These are phyloP conservation scores for Otolemur crassicaudatus DNA, from an alignment of 2,797 vertebrate genomes.

Conservation along the genomic window DNA sequence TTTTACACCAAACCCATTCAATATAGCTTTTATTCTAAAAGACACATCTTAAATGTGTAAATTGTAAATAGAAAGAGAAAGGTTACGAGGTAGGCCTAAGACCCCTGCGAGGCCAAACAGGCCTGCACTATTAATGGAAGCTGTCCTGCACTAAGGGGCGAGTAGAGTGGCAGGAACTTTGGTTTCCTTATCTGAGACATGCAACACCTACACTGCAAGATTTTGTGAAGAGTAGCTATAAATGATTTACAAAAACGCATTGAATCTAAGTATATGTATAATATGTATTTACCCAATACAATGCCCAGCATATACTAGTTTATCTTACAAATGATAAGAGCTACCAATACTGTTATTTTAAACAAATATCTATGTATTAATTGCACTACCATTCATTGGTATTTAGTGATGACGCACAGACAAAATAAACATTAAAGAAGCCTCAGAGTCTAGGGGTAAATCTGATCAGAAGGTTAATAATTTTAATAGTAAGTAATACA, in stretches of 20 bases:
- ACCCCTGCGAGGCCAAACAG: background rate
- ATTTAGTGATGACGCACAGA: background rate
- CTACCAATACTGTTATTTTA: background rate
- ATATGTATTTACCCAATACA: background rate
- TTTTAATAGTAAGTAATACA: constrained; percentile 18
- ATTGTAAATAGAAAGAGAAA: background rate
- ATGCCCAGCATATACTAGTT: background rate
- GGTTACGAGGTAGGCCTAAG: background rate
- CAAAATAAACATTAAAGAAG: background rate
- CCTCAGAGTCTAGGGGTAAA: background rate
- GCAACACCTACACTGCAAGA: background rate
- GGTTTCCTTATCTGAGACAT: background rate
- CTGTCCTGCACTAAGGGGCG: background rate
- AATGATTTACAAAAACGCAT: background rate
- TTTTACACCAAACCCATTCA: background rate
- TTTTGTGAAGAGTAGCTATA: background rate
- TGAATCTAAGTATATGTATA: background rate
- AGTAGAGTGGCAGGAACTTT: background rate
- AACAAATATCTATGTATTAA: background rate
- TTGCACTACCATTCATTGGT: background rate
- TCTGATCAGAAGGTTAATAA: background rate
- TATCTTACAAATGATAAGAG: background rate
- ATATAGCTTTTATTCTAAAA: background rate
- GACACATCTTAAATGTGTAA: background rate
- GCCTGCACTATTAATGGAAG: background rate